Evolutionary conservation across 2,113 vertebrate genomes (phyloP).

Genomic region (Helogale parvula): DNA sequence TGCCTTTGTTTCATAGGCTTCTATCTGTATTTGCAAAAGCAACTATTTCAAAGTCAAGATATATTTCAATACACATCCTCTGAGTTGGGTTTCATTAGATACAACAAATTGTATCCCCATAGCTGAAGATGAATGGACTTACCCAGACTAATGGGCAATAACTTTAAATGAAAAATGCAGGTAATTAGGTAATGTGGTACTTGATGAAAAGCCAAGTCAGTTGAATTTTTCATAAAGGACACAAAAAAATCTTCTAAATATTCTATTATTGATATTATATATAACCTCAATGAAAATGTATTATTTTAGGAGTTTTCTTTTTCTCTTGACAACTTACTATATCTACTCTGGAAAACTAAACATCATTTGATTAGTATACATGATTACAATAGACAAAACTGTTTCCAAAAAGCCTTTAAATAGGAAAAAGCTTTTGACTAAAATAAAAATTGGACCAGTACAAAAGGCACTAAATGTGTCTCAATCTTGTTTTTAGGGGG

Average conservation of each 20-base stretch:
- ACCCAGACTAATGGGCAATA: not conserved
- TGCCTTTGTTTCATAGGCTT: not conserved
- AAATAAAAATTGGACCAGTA: constrained; percentile 17
- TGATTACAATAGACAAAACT: not conserved
- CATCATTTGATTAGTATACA: not conserved
- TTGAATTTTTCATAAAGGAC: constrained; percentile 48
- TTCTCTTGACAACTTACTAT: constrained; percentile 19
- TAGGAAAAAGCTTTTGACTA: constrained; percentile 7
- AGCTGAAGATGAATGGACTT: not conserved
- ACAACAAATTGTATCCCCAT: not conserved
- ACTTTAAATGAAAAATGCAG: not conserved
- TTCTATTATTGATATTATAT: not conserved
- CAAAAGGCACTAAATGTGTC: not conserved
- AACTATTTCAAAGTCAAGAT: not conserved
- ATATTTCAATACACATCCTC: not conserved
- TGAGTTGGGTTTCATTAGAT: not conserved
- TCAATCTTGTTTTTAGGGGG: not conserved
- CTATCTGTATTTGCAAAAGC: not conserved
- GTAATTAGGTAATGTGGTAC: not conserved
- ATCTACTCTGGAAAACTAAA: constrained; percentile 24
- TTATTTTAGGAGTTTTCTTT: not conserved
- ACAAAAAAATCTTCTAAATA: not conserved
- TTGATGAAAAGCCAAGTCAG: not conserved
- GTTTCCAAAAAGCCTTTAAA: not conserved
- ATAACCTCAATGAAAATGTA: not conserved